A percentile compares a stretch with the other conserved stretches of the same genome.
phyloP scores from a whole-genome alignment of 2,888 invertebrate genomes.

The Crocallis elinguaria region DNA sequence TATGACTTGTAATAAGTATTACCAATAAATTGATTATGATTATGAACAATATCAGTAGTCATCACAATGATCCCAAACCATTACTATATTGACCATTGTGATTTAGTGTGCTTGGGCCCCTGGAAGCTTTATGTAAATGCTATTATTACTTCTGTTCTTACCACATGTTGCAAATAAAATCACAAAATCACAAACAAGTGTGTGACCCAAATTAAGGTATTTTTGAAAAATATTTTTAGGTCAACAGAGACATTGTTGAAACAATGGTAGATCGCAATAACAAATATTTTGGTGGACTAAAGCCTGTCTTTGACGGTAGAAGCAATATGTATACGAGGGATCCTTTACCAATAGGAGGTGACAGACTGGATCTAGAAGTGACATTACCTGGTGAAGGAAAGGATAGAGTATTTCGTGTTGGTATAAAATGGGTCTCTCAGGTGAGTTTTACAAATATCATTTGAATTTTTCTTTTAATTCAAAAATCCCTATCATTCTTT shows the following conservation, averaged over 20 bases:
- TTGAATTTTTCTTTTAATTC: neutral
- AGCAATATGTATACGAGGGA: constrained; percentile 99
- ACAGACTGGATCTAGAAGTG: constrained; percentile 96
- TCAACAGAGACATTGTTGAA: constrained; percentile 98
- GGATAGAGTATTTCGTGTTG: constrained; percentile 98
- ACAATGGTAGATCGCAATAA: constrained; percentile 99
- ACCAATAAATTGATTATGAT: too few relatives aligned
- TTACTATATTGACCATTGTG: too few relatives aligned
- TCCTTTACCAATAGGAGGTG: constrained; percentile 98
- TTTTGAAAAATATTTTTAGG: constrained; percentile 64
- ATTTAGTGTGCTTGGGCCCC: too few relatives aligned
- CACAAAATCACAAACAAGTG: neutral
- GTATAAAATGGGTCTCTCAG: constrained; percentile 99
- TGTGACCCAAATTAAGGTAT: constrained; percentile 7
- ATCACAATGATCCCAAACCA: too few relatives aligned
- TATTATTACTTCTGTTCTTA: neutral
- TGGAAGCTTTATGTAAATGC: neutral
- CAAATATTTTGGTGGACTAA: constrained; percentile 97
- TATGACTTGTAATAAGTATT: too few relatives aligned
- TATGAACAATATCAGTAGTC: too few relatives aligned
- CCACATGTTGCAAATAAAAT: neutral
- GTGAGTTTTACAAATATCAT: constrained; percentile 56
- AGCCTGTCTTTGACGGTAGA: constrained; percentile 99
- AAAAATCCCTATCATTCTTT: too few relatives aligned
- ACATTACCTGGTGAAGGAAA: constrained; percentile 99